phyloP scores from a whole-genome alignment of 2,113 vertebrate species.

The Cephalophus harveyi region DNA sequence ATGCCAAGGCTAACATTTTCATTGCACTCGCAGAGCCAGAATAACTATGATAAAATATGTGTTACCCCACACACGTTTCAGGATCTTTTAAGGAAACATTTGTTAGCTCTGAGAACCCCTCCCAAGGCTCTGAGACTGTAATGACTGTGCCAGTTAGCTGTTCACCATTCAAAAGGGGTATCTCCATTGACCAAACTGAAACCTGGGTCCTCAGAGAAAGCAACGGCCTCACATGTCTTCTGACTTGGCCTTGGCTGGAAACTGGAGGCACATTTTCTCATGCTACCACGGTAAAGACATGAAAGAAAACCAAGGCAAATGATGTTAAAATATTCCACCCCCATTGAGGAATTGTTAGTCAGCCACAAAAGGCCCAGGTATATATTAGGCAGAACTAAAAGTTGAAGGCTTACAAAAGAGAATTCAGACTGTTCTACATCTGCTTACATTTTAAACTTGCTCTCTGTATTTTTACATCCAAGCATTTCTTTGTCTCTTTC shows the following conservation, averaged over 20 bases:
- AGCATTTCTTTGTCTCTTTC: neutral
- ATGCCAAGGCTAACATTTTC: constrained; percentile 84
- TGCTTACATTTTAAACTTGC: neutral
- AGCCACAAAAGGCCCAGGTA: neutral
- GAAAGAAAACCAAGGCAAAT: neutral
- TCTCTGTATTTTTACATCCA: neutral
- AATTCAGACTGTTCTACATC: neutral
- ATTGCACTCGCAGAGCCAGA: constrained; percentile 75
- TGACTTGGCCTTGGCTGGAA: neutral
- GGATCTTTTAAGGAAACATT: constrained; percentile 73
- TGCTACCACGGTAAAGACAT: fast-evolving
- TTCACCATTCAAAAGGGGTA: fast-evolving
- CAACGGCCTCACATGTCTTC: neutral
- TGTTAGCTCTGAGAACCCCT: constrained; percentile 54
- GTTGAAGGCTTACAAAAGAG: neutral
- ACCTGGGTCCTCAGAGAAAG: neutral
- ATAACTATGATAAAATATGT: constrained; percentile 80
- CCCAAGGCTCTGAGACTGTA: neutral
- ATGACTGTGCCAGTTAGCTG: neutral
- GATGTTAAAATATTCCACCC: neutral
- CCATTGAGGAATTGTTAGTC: neutral
- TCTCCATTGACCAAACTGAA: neutral
- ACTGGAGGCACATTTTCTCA: neutral
- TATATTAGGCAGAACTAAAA: neutral
- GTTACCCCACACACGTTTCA: constrained; percentile 53